Percentiles rank a stretch among this genome's conserved stretches.
These are phyloP conservation scores for Apostichopus leukothele DNA, from an alignment of 53 echinoderm and acorn worm genomes.

Conservation along the genomic window DNA sequence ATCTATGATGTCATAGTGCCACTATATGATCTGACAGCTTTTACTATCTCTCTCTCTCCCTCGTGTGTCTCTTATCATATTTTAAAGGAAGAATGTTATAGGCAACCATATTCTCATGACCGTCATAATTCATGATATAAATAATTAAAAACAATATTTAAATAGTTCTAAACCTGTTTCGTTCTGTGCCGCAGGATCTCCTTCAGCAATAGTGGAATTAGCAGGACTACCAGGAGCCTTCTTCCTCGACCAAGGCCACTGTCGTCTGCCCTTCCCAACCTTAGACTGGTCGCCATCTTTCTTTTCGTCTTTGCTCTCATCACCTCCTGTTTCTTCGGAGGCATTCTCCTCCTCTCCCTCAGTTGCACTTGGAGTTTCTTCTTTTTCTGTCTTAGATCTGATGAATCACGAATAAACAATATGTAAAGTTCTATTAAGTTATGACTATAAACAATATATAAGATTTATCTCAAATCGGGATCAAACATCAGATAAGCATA, in stretches of 20 bases:
- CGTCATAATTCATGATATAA: no score
- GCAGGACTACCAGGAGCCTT: slow-evolving; percentile 22
- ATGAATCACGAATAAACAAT: neutral
- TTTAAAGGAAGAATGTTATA: no score
- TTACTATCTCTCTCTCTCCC: no score
- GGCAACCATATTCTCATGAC: no score
- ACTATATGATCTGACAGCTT: no score
- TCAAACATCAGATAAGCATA: no score
- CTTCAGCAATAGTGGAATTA: neutral
- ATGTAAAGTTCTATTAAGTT: neutral
- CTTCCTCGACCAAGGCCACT: slow-evolving; percentile 47
- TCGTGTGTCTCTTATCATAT: no score
- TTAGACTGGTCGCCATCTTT: slow-evolving; percentile 14
- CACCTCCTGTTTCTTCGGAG: slow-evolving; percentile 6
- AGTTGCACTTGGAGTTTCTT: slow-evolving; percentile 12
- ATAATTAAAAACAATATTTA: no score
- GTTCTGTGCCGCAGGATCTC: slow-evolving; percentile 2
- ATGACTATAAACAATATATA: no score
- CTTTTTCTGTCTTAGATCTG: slow-evolving; percentile 39
- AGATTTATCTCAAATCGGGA: no score
- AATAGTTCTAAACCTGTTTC: neutral
- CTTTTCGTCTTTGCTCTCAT: slow-evolving; percentile 24
- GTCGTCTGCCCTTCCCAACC: slow-evolving; percentile 16
- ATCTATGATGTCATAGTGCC: no score
- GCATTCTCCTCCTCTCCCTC: slow-evolving; percentile 36